Evolutionary conservation across 2,113 vertebrate genomes (phyloP).

Genomic region (Proteles cristata): DNA sequence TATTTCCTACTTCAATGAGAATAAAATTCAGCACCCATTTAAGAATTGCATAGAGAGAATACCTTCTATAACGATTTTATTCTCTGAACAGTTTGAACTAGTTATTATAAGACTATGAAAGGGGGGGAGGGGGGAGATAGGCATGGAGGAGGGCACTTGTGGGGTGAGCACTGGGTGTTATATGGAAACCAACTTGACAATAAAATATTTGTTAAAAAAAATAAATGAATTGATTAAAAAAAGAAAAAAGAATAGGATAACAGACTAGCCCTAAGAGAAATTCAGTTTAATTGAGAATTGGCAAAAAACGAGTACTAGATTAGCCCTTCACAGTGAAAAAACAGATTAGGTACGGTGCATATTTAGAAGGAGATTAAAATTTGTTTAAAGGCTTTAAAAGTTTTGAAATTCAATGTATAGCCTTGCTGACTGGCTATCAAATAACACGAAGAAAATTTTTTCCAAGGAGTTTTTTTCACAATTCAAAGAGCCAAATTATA

Average conservation of each 20-base stretch:
- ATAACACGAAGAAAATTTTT: not conserved
- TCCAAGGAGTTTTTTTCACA: not conserved
- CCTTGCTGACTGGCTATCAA: not conserved
- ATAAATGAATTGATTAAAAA: too few relatives aligned
- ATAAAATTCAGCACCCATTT: conserved; percentile 14
- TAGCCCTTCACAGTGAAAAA: conserved; percentile 28
- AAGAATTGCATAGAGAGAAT: conserved; percentile 12
- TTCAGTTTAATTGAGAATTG: not conserved
- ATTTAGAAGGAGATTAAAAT: conserved; percentile 54
- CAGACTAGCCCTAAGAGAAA: not conserved
- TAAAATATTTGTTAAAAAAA: too few relatives aligned
- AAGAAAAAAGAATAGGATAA: not conserved
- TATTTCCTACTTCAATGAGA: not conserved
- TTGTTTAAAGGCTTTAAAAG: conserved; percentile 4
- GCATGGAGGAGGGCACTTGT: too few relatives aligned
- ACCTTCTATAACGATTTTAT: not conserved
- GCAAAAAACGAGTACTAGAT: not conserved
- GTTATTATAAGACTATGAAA: not conserved
- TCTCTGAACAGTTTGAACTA: not conserved
- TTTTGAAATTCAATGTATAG: not conserved
- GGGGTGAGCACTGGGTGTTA: too few relatives aligned
- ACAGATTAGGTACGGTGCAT: not conserved
- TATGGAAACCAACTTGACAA: too few relatives aligned
- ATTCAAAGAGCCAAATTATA: conserved; percentile 13
- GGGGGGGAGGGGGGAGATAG: too few relatives aligned